These are phyloP conservation scores for Idaea dimidiata DNA, from an alignment of 2,888 invertebrate species.

Conservation along the genomic window DNA sequence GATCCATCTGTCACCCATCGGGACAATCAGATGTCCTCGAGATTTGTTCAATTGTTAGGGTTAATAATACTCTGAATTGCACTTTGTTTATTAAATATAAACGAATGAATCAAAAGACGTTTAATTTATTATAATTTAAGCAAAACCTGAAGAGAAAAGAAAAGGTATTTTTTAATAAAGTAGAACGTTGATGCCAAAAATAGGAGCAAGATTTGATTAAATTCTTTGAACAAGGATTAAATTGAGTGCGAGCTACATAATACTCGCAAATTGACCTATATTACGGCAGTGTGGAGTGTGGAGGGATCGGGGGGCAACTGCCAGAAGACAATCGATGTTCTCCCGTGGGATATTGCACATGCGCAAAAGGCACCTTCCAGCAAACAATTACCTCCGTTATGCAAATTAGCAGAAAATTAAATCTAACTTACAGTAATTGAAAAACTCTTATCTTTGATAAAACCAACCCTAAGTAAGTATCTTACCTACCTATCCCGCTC, in stretches of 20 bases:
- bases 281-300: conserved; percentile 46
- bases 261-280: conserved; percentile 62
- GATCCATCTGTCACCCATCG: conserved; percentile 52
- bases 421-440: conserved; percentile 5
- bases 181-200: background rate
- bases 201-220: conserved; percentile 2
- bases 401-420: conserved; percentile 22
- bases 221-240: conserved; percentile 19
- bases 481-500: too few species aligned
- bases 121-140: conserved; percentile 36
- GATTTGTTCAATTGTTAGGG: conserved; percentile 79
- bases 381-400: conserved; percentile 23
- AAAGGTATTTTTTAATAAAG: background rate
- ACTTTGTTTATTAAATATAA: conserved; percentile 82
- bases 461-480: background rate
- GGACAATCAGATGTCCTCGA: conserved; percentile 64
- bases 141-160: background rate
- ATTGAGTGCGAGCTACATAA: conserved; percentile 12
- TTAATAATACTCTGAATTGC: conserved; percentile 80
- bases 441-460: background rate
- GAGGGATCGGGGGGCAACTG: conserved; percentile 43
- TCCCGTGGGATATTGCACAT: conserved; percentile 77
- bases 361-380: conserved; percentile 47
- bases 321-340: conserved; percentile 71
- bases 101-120: conserved; percentile 69